phyloP scores from a whole-genome alignment of 2,888 invertebrate genomes.

The Elgonia sp. region DNA sequence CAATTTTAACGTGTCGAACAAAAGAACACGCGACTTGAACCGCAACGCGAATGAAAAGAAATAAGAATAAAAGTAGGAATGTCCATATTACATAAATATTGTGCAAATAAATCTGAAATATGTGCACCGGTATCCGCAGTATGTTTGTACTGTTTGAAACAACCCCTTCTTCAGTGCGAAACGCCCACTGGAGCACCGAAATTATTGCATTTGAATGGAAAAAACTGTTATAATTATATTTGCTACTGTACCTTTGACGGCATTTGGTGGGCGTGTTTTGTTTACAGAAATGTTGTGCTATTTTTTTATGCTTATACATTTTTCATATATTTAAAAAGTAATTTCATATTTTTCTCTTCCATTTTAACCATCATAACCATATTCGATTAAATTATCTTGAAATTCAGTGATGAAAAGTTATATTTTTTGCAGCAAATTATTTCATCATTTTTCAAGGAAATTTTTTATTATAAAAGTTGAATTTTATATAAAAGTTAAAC shows the following conservation, averaged over 20 bases:
- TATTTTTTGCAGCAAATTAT: too few species aligned
- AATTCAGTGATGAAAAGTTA: too few species aligned
- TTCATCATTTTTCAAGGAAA: too few species aligned
- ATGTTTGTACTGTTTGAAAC: neutral
- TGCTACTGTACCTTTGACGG: neutral
- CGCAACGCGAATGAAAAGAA: constrained; percentile 19
- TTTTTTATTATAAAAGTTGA: too few species aligned
- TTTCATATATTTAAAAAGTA: too few species aligned
- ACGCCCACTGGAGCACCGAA: neutral
- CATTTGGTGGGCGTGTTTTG: neutral
- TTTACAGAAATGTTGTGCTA: too few species aligned
- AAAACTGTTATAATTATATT: neutral
- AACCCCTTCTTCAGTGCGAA: neutral
- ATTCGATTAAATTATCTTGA: too few species aligned
- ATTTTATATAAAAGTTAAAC: too few species aligned
- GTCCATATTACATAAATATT: constrained; percentile 33
- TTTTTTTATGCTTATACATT: too few species aligned
- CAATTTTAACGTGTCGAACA: constrained; percentile 27
- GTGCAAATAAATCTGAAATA: constrained; percentile 27
- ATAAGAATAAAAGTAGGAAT: constrained; percentile 33
- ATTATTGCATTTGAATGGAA: neutral
- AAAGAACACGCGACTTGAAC: constrained; percentile 19
- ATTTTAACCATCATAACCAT: too few species aligned
- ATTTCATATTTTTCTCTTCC: too few species aligned
- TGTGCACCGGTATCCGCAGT: constrained; percentile 9